These are phyloP conservation scores for Rhamphomyia laevipes DNA, from an alignment of 2,888 invertebrate genomes.

Conservation along the genomic window DNA sequence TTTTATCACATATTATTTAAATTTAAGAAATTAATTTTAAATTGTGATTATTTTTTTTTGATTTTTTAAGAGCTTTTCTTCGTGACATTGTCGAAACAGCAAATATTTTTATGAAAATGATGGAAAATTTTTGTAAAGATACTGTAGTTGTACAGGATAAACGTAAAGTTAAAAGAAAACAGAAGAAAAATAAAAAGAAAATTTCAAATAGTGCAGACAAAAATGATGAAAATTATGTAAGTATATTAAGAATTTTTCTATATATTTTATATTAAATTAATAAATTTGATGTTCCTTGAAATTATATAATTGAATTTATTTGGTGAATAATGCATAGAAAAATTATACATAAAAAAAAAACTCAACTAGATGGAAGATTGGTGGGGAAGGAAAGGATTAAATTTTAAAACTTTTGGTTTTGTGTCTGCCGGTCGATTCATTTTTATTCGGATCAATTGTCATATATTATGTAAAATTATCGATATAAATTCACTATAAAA, in stretches of 20 bases:
- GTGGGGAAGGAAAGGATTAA: too few species aligned
- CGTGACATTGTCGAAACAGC: conserved; percentile 81
- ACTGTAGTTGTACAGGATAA: conserved; percentile 59
- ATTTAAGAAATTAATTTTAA: background rate
- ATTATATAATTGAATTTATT: too few species aligned
- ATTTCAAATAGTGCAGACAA: conserved; percentile 22
- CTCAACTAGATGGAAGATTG: too few species aligned
- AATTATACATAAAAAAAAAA: too few species aligned
- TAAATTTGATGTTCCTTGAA: too few species aligned
- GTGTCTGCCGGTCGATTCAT: too few species aligned
- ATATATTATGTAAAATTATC: conserved; percentile 7
- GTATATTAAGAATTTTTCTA: background rate
- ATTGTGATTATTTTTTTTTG: conserved; percentile 12
- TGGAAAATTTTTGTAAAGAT: conserved; percentile 58
- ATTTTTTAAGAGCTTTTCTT: conserved; percentile 54
- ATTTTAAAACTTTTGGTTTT: too few species aligned
- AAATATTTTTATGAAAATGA: conserved; percentile 82
- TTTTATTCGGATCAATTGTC: background rate
- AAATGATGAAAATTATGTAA: background rate
- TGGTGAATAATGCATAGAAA: too few species aligned
- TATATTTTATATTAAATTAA: too few species aligned
- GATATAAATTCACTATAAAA: conserved; percentile 11
- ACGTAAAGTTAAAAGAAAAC: conserved; percentile 19
- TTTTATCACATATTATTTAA: too few species aligned
- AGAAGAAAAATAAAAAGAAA: conserved; percentile 36